phyloP scores from a whole-genome alignment of 2,113 vertebrate genomes.

The Dasyprocta punctata region DNA sequence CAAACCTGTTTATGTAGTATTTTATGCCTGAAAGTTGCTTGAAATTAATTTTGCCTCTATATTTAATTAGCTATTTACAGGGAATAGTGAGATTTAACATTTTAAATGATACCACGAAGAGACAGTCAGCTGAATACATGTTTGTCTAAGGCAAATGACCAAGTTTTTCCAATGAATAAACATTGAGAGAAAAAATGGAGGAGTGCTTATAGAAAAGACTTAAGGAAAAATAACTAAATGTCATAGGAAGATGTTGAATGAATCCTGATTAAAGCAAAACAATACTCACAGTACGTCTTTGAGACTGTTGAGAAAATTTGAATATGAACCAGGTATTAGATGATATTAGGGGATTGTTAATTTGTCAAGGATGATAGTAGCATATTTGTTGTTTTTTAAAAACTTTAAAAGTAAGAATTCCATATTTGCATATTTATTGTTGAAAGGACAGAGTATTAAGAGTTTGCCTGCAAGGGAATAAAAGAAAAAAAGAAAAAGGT shows the following conservation, averaged over 20 bases:
- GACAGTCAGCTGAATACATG: not conserved
- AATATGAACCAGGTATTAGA: not conserved
- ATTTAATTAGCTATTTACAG: not conserved
- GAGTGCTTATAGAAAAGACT: not conserved
- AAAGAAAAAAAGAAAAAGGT: not conserved
- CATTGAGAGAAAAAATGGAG: not conserved
- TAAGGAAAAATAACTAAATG: not conserved
- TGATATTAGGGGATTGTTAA: not conserved
- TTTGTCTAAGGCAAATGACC: not conserved
- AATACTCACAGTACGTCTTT: not conserved
- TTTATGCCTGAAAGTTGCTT: not conserved
- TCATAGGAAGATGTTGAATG: not conserved
- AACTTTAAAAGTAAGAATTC: not conserved
- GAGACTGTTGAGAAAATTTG: not conserved
- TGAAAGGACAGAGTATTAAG: not conserved
- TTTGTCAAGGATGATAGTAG: not conserved
- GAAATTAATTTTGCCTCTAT: not conserved
- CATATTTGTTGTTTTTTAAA: constrained; percentile 9
- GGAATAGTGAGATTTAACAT: not conserved
- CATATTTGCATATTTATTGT: not conserved
- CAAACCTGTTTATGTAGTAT: not conserved
- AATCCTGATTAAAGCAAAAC: not conserved
- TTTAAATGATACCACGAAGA: not conserved
- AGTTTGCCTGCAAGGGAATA: not conserved
- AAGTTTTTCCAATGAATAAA: not conserved